A percentile compares a stretch with the other conserved stretches of the same genome.
Evolutionary conservation across 2,113 vertebrate species (phyloP).

Genomic region (Tiliqua scincoides): DNA sequence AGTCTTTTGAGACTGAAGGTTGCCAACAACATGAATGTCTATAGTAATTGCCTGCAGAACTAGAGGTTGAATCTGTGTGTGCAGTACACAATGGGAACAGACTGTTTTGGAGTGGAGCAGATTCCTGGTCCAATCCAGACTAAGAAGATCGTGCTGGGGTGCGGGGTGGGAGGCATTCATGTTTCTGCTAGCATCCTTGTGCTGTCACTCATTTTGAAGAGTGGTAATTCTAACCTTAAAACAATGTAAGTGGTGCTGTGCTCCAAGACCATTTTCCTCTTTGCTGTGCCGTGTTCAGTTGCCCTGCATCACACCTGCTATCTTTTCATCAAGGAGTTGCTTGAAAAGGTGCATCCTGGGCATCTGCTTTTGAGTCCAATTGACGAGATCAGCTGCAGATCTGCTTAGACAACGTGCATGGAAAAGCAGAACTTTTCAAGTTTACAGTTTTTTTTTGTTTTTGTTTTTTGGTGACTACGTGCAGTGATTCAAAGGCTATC

Average conservation of each 20-base stretch:
- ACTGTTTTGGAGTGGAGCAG: background rate
- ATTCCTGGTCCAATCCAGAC: background rate
- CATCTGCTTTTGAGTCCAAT: background rate
- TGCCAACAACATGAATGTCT: too few relatives aligned
- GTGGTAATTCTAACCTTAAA: background rate
- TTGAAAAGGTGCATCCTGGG: background rate
- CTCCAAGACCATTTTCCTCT: background rate
- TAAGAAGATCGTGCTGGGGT: background rate
- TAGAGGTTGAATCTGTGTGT: background rate
- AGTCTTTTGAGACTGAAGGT: too few relatives aligned
- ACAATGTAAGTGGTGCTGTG: background rate
- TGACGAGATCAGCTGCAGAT: background rate
- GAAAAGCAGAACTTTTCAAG: background rate
- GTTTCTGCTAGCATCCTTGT: background rate
- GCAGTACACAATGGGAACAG: background rate
- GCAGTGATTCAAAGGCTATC: background rate
- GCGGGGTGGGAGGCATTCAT: background rate
- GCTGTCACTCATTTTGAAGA: background rate
- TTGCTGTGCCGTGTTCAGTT: background rate
- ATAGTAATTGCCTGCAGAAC: background rate
- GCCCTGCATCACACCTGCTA: background rate
- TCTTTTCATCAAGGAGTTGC: background rate
- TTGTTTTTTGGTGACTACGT: background rate
- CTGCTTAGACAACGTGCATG: background rate
- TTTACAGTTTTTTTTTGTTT: background rate